Percentiles rank a stretch among this genome's conserved stretches.
Evolutionary conservation across 2,797 vertebrate species (phyloP).

Genomic region (Ciconia nigra): DNA sequence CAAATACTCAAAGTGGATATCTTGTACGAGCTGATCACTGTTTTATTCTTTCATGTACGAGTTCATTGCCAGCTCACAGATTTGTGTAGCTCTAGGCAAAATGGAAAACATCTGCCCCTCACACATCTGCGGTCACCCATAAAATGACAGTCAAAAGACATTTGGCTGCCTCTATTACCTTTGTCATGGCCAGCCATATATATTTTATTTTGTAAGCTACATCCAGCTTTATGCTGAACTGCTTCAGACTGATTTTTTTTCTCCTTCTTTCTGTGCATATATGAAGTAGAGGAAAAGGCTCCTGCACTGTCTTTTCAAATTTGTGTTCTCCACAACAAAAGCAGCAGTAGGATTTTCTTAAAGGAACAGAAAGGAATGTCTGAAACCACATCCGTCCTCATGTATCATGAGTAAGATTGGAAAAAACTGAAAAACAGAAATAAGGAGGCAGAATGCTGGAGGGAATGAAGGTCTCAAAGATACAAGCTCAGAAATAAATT

Average conservation of each 20-base stretch:
- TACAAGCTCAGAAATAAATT: not conserved
- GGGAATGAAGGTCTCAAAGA: not conserved
- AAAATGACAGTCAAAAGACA: not conserved
- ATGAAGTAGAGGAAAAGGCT: not conserved
- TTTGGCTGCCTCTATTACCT: not conserved
- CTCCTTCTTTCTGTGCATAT: not conserved
- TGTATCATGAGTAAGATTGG: not conserved
- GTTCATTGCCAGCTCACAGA: not conserved
- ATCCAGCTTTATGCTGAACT: not conserved
- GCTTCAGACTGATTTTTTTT: not conserved
- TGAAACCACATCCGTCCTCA: not conserved
- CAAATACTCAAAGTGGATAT: not conserved
- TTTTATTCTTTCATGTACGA: not conserved
- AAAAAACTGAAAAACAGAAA: not conserved
- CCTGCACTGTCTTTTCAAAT: not conserved
- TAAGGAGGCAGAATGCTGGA: not conserved
- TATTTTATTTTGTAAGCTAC: not conserved
- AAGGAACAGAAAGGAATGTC: not conserved
- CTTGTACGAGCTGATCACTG: not conserved
- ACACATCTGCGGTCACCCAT: not conserved
- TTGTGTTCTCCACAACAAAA: rapidly evolving
- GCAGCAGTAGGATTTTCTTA: not conserved
- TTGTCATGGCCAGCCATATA: not conserved
- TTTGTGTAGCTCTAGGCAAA: not conserved
- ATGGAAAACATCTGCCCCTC: not conserved